These are phyloP conservation scores for Eumaeus atala DNA, from an alignment of 1,140 invertebrate genomes.

Conservation along the genomic window DNA sequence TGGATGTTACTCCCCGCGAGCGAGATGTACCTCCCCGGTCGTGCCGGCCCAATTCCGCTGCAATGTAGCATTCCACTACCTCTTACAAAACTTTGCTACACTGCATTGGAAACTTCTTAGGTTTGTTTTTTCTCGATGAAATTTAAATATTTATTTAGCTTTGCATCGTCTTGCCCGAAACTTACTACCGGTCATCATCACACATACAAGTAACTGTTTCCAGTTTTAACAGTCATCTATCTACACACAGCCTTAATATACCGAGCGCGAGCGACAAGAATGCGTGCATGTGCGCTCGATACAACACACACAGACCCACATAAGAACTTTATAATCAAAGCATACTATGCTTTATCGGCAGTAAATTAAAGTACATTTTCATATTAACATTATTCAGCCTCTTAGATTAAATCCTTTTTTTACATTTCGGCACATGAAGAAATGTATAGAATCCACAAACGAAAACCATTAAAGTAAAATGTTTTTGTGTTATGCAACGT, in stretches of 20 bases:
- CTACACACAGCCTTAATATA: not conserved
- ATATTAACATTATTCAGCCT: constrained; percentile 13
- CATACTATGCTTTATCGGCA: not conserved
- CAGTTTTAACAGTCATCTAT: not conserved
- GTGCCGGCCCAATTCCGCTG: no score
- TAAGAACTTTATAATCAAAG: not conserved
- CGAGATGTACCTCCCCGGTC: no score
- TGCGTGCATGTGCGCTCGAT: not conserved
- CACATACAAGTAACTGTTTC: no score
- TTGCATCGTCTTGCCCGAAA: no score
- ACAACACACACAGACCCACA: not conserved
- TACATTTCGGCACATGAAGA: constrained; percentile 4
- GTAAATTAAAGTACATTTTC: constrained; percentile 2
- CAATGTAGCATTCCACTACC: no score
- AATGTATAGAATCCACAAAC: constrained; percentile 4
- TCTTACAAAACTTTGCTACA: no score
- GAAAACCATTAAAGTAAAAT: constrained; percentile 19
- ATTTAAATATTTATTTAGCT: no score
- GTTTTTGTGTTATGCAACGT: constrained; percentile 36
- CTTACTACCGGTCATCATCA: no score
- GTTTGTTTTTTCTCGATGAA: no score
- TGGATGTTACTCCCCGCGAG: no score
- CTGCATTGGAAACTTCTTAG: no score
- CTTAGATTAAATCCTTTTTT: not conserved
- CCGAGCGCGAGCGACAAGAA: not conserved